phyloP scores from a whole-genome alignment of 1,140 invertebrate species.

The Octopus sinensis region DNA sequence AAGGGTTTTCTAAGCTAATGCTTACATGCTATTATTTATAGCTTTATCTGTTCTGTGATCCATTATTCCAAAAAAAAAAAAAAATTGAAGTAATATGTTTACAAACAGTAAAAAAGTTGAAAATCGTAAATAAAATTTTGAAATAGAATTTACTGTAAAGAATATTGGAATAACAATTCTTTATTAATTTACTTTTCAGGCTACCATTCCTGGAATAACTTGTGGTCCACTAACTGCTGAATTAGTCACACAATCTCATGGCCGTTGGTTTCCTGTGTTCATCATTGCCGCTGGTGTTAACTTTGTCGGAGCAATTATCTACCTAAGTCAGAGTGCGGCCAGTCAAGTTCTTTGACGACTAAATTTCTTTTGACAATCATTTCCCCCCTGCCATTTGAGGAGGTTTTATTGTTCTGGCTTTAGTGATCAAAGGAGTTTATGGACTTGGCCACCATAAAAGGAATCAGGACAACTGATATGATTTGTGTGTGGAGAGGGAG shows the following conservation, averaged over 20 bases:
- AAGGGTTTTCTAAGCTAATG: no score
- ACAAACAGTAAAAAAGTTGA: no score
- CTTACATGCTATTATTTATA: no score
- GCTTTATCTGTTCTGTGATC: no score
- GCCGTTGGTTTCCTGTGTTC: constrained; percentile 76
- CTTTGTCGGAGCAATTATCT: constrained; percentile 75
- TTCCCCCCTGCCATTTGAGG: neutral
- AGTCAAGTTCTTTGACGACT: constrained; percentile 62
- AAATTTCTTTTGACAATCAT: neutral
- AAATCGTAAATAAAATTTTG: neutral
- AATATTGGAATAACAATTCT: neutral
- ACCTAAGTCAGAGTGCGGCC: constrained; percentile 73
- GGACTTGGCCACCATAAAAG: neutral
- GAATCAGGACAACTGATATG: neutral
- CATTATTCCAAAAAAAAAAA: no score
- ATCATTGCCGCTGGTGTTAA: constrained; percentile 72
- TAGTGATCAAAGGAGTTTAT: neutral
- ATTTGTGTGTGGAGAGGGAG: neutral
- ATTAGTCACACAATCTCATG: constrained; percentile 70
- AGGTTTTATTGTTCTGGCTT: neutral
- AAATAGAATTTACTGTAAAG: neutral
- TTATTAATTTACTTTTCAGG: constrained; percentile 56
- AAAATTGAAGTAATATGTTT: no score
- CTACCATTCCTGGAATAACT: constrained; percentile 75
- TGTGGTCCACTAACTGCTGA: constrained; percentile 77